Percentiles rank a stretch among this genome's conserved stretches.
Evolutionary conservation across 2,113 vertebrate genomes (phyloP).

Genomic region (Pituophis catenifer): DNA sequence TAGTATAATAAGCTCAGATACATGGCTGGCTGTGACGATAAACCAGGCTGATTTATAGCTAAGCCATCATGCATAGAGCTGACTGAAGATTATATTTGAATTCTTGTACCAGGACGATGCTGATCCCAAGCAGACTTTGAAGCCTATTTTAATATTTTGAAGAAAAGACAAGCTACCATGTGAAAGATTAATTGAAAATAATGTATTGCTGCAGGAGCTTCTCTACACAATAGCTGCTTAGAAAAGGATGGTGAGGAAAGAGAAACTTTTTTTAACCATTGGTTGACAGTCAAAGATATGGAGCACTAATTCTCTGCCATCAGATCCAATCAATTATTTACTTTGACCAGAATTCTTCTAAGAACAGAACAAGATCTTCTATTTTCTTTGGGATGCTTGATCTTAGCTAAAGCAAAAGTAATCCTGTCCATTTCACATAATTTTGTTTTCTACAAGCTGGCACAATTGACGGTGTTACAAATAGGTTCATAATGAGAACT

Average conservation of each 20-base stretch:
- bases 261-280: not conserved
- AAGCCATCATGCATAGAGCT: not conserved
- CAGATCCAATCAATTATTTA: not conserved
- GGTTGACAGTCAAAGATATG: not conserved
- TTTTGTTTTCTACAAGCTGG: not conserved
- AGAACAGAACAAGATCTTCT: not conserved
- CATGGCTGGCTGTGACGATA: not conserved
- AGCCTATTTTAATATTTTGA: not conserved
- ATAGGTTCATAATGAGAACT: conserved; percentile 4
- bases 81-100: not conserved
- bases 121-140: not conserved
- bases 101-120: not conserved
- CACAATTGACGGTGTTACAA: not conserved
- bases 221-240: not conserved
- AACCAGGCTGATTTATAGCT: not conserved
- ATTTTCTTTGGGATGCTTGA: not conserved
- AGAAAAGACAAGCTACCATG: not conserved
- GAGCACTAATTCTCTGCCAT: not conserved
- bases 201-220: not conserved
- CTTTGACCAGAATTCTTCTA: not conserved
- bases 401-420: not conserved
- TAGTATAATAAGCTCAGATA: not conserved
- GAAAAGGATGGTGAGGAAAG: not conserved
- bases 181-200: not conserved
- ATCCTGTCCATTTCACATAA: not conserved